A percentile compares a stretch with the other conserved stretches of the same genome.
These are phyloP conservation scores for Meliscaeva auricollis DNA, from an alignment of 2,888 invertebrate genomes.

Conservation along the genomic window DNA sequence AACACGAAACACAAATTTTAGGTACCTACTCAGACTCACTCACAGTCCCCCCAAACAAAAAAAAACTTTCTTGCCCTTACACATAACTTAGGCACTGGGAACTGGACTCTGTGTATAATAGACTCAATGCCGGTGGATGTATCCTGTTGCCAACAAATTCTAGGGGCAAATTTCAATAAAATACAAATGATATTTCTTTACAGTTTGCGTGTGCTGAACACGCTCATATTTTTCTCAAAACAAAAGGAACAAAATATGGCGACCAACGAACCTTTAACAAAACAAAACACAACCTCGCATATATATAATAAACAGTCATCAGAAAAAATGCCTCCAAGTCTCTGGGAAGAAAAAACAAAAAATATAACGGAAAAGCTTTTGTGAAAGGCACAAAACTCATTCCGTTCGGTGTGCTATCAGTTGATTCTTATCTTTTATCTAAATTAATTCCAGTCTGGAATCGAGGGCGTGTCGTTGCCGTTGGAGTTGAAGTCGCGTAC, in stretches of 20 bases:
- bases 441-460: slow-evolving; percentile 73
- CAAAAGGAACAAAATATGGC: slow-evolving; percentile 12
- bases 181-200: slow-evolving; percentile 10
- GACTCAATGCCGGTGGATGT: background rate
- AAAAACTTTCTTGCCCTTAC: background rate
- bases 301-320: slow-evolving; percentile 21
- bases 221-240: slow-evolving; percentile 25
- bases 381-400: slow-evolving; percentile 51
- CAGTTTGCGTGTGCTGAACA: slow-evolving; percentile 55
- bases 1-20: slow-evolving; percentile 59
- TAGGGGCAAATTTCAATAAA: slow-evolving; percentile 27
- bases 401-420: slow-evolving; percentile 57
- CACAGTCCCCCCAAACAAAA: too few relatives aligned
- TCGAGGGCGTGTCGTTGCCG: slow-evolving; percentile 61
- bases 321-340: slow-evolving; percentile 51
- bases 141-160: background rate
- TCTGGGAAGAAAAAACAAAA: background rate
- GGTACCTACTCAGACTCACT: slow-evolving; percentile 4
- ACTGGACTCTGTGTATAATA: background rate
- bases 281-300: slow-evolving; percentile 43
- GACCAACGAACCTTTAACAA: slow-evolving; percentile 34
- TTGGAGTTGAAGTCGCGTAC: slow-evolving; percentile 12
- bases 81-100: background rate
- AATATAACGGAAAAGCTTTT: slow-evolving; percentile 44
- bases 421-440: slow-evolving; percentile 72